Percentiles rank a stretch among this genome's conserved stretches.
Conservation (phyloP, 1,140 invertebrate genomes). For the Zaprionus africanus region DNA sequence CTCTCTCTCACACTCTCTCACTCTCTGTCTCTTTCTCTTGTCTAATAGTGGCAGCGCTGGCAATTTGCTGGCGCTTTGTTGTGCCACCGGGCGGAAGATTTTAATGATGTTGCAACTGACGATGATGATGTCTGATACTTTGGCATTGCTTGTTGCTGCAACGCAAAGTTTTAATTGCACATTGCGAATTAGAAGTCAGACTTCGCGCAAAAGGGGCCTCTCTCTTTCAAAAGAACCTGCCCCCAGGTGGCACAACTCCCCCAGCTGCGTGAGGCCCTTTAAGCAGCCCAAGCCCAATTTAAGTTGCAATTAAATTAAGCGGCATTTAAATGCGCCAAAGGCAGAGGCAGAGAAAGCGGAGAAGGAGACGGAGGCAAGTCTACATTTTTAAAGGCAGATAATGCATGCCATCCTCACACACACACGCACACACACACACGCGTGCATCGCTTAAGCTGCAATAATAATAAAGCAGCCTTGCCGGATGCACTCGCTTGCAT, state of each 20-base stretch:
- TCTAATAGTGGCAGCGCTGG: constrained; percentile 33
- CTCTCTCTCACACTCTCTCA: background rate
- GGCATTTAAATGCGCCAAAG: constrained; percentile 63
- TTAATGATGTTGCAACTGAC: constrained; percentile 66
- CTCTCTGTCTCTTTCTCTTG: background rate
- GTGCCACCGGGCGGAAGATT: constrained; percentile 74
- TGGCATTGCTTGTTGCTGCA: constrained; percentile 16
- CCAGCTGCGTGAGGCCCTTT: background rate
- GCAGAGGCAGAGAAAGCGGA: background rate
- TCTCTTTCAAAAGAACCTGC: background rate
- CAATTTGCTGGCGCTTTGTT: constrained; percentile 76
- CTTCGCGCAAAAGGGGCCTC: too few species aligned
- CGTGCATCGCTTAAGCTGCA: constrained; percentile 58
- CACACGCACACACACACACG: constrained; percentile 18
- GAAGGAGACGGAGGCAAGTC: constrained; percentile 9
- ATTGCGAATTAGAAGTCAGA: constrained; percentile 1
- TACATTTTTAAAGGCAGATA: constrained; percentile 47
- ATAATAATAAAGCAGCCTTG: constrained; percentile 65
- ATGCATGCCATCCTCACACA: constrained; percentile 37
- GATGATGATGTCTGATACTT: constrained; percentile 32
- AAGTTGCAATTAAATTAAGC: constrained; percentile 22
- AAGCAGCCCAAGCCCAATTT: constrained; percentile 2
- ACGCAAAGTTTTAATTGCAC: constrained; percentile 12
- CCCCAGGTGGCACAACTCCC: background rate
- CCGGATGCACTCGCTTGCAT: constrained; percentile 35